Evolutionary conservation across 2,888 invertebrate genomes (phyloP).

Genomic region (Trissolcus japonicus): DNA sequence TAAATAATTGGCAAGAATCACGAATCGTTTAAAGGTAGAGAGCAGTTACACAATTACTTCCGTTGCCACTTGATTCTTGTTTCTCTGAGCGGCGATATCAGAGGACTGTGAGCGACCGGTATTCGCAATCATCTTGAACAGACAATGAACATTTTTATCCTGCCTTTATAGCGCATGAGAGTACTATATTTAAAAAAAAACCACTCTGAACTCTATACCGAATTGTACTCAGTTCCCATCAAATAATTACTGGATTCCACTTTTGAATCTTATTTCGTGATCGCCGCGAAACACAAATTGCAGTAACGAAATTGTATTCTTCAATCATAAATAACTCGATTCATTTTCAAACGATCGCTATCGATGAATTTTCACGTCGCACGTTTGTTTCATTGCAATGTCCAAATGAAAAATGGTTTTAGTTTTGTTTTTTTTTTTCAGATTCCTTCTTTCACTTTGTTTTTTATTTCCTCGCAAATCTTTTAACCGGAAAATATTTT

Average conservation of each 20-base stretch:
- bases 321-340: conserved; percentile 6
- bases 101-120: conserved; percentile 36
- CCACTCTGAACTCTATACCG: conserved; percentile 16
- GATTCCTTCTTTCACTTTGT: no score
- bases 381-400: no score
- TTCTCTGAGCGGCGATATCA: conserved; percentile 39
- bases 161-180: conserved; percentile 7
- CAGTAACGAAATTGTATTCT: conserved; percentile 1
- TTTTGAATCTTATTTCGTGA: conserved; percentile 26
- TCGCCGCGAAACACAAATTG: conserved; percentile 7
- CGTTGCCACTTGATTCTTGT: conserved; percentile 40
- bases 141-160: conserved; percentile 47
- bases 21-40: conserved; percentile 48
- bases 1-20: conserved; percentile 52
- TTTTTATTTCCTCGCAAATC: no score
- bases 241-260: conserved; percentile 33
- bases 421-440: no score
- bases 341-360: conserved; percentile 8
- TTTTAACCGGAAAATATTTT: no score
- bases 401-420: no score
- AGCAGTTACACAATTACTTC: conserved; percentile 42
- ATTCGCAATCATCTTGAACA: conserved; percentile 38
- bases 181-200: background rate
- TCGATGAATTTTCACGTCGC: no score
- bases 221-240: conserved; percentile 40